Conservation (phyloP, 1,140 invertebrate genomes). For the Drosophila nigrodunni region DNA sequence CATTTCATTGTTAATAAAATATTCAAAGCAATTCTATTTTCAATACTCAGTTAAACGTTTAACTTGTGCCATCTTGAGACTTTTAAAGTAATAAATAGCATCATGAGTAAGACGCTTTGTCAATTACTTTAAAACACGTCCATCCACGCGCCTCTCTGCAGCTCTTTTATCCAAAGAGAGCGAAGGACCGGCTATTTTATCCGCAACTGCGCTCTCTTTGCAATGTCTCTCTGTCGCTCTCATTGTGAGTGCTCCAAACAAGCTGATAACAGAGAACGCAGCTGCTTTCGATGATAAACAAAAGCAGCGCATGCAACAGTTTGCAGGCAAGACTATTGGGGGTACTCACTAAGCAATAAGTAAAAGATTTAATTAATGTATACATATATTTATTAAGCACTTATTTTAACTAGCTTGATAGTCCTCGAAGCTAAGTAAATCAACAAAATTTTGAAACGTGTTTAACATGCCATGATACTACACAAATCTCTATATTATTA, state of each 20-base stretch:
- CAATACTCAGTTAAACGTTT: constrained; percentile 2
- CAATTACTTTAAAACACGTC: constrained; percentile 12
- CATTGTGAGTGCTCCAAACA: background rate
- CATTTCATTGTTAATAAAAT: constrained; percentile 12
- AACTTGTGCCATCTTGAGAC: constrained; percentile 3
- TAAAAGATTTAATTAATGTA: background rate
- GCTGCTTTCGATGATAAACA: constrained; percentile 20
- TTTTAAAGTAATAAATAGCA: constrained; percentile 1
- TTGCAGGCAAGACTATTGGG: constrained; percentile 1
- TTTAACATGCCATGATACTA: too few relatives aligned
- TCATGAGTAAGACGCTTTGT: constrained; percentile 3
- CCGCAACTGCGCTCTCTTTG: constrained; percentile 27
- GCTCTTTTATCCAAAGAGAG: constrained; percentile 23
- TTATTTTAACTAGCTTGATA: too few relatives aligned
- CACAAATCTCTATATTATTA: background rate
- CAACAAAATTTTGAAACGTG: too few relatives aligned
- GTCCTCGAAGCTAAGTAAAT: too few relatives aligned
- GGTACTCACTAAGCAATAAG: background rate
- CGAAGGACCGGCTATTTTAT: constrained; percentile 22
- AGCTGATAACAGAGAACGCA: constrained; percentile 3
- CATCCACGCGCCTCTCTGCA: background rate
- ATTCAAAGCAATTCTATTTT: constrained; percentile 16
- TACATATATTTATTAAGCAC: too few relatives aligned
- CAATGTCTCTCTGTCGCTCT: background rate
- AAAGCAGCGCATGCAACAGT: constrained; percentile 43